These are phyloP conservation scores for Mobula birostris DNA, from an alignment of 2,113 vertebrate species.

Conservation along the genomic window DNA sequence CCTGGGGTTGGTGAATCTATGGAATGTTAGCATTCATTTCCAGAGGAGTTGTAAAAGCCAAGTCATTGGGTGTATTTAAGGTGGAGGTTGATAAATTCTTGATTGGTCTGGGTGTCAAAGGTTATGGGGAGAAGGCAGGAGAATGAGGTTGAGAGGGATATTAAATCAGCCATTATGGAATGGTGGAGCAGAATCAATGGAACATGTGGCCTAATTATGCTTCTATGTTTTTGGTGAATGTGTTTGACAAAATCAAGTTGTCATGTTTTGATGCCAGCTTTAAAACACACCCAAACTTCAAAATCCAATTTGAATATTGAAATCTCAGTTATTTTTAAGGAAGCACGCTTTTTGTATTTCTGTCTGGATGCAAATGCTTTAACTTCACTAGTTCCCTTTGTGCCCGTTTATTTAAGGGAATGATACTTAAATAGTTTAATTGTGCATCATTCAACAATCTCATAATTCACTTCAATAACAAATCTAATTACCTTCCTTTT, in stretches of 20 bases:
- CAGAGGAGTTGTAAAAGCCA: too few species aligned
- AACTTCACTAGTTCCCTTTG: not conserved
- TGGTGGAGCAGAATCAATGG: too few species aligned
- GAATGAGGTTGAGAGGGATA: too few species aligned
- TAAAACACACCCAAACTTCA: not conserved
- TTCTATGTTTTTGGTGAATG: not conserved
- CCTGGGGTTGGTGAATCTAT: too few species aligned
- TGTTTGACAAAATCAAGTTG: not conserved
- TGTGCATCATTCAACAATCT: not conserved
- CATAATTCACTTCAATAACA: not conserved
- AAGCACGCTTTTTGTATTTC: not conserved
- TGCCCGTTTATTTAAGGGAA: not conserved
- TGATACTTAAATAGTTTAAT: not conserved
- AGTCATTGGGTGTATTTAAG: too few species aligned
- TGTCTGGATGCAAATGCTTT: not conserved
- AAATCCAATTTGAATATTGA: constrained; percentile 1
- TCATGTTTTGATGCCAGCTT: not conserved
- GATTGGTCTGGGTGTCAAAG: too few species aligned
- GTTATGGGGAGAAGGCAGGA: too few species aligned
- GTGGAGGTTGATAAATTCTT: too few species aligned
- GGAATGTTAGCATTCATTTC: too few species aligned
- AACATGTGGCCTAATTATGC: too few species aligned
- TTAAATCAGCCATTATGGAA: too few species aligned
- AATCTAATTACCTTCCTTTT: not conserved
- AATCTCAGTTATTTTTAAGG: not conserved